These are phyloP conservation scores for Coregonus sp. DNA, from an alignment of 2,797 vertebrate species.

Conservation along the genomic window DNA sequence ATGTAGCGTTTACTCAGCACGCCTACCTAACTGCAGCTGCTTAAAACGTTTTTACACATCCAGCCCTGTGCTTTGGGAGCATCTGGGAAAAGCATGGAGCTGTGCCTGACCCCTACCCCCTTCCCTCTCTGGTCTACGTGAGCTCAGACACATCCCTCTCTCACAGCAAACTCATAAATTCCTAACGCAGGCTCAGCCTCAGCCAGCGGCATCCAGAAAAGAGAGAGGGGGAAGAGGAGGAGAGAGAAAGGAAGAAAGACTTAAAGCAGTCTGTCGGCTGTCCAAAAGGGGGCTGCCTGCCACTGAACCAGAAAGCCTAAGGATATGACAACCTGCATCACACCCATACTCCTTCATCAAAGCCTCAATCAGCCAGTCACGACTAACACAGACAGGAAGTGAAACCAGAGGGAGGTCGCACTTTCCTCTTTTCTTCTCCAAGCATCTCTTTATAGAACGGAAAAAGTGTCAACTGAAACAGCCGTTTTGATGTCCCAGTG, in stretches of 20 bases:
- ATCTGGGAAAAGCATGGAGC: slow-evolving; percentile 5
- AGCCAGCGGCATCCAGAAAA: not conserved
- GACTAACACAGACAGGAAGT: slow-evolving; percentile 23
- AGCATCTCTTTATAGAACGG: not conserved
- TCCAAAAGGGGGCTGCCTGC: slow-evolving; percentile 2
- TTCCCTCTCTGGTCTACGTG: slow-evolving; percentile 44
- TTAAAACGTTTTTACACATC: not conserved
- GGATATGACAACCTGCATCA: slow-evolving; percentile 17
- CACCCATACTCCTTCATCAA: not conserved
- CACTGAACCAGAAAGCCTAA: not conserved
- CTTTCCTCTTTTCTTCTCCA: slow-evolving; percentile 14
- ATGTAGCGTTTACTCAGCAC: slow-evolving; percentile 12
- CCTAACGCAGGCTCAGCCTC: slow-evolving; percentile 42
- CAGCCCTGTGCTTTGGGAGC: slow-evolving; percentile 2
- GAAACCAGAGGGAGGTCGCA: slow-evolving; percentile 16
- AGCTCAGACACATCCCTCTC: slow-evolving; percentile 43
- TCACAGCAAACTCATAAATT: slow-evolving; percentile 61
- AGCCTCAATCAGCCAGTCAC: slow-evolving; percentile 21
- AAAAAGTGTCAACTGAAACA: slow-evolving; percentile 7
- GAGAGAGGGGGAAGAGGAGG: slow-evolving; percentile 11
- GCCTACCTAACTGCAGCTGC: slow-evolving; percentile 5
- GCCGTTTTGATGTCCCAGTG: not conserved
- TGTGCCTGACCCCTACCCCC: not conserved
- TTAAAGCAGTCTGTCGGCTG: slow-evolving; percentile 8
- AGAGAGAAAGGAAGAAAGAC: not conserved